Percentiles rank a stretch among this genome's conserved stretches.
phyloP scores from a whole-genome alignment of 2,113 vertebrate species.

The Malurus cyaneus region DNA sequence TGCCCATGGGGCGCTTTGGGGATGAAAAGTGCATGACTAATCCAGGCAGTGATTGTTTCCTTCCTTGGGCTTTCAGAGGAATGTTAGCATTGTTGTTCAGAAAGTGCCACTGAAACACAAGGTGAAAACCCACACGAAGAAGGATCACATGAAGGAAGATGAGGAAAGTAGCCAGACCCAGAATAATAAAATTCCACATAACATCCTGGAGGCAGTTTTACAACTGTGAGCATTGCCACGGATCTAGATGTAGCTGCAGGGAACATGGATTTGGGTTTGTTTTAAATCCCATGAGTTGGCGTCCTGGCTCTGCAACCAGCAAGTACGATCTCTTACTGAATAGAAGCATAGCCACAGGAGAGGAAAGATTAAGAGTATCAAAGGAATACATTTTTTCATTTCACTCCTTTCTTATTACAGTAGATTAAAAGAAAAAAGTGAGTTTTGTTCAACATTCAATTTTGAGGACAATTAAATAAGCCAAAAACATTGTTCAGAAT shows the following conservation, averaged over 20 bases:
- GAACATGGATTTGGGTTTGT: conserved; percentile 29
- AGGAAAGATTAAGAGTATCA: conserved; percentile 64
- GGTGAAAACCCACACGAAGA: background rate
- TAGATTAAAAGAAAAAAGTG: conserved; percentile 48
- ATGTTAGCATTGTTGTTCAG: background rate
- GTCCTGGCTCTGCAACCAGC: background rate
- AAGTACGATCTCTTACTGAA: conserved; percentile 47
- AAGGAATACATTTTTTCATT: conserved; percentile 58
- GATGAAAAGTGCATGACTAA: background rate
- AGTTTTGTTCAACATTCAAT: conserved; percentile 60
- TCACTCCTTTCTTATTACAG: conserved; percentile 62
- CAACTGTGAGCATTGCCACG: background rate
- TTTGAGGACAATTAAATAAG: conserved; percentile 66
- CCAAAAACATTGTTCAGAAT: conserved; percentile 66
- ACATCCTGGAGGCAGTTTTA: conserved; percentile 1
- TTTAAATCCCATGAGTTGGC: conserved; percentile 25
- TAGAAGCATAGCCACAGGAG: conserved; percentile 52
- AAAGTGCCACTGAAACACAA: background rate
- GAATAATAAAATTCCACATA: background rate
- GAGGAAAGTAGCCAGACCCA: conserved; percentile 4
- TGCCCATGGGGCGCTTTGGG: accelerated
- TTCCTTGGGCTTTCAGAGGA: background rate
- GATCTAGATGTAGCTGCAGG: conserved; percentile 26
- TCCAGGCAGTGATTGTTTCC: background rate
- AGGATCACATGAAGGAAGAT: background rate